These are phyloP conservation scores for Neolamprologus sp. DNA, from an alignment of 2,113 vertebrate genomes.

Conservation along the genomic window DNA sequence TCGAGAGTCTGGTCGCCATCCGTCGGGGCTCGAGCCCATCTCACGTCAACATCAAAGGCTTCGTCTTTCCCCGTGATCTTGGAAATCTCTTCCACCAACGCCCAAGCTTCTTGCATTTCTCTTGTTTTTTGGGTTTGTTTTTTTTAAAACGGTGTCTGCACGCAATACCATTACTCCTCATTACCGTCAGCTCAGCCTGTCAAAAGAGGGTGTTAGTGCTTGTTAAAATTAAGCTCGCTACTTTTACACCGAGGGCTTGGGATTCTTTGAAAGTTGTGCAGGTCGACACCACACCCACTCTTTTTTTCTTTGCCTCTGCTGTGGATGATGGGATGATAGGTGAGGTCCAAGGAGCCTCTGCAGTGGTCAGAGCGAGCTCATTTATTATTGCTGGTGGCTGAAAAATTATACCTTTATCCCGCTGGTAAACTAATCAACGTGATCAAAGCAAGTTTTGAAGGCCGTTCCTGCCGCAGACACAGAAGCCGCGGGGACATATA, in stretches of 20 bases:
- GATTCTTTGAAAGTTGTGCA: background rate
- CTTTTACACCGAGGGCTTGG: background rate
- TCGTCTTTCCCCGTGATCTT: background rate
- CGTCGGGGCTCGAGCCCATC: slow-evolving; percentile 12
- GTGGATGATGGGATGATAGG: background rate
- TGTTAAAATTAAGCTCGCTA: slow-evolving; percentile 24
- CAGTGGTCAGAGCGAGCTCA: background rate
- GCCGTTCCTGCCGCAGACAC: background rate
- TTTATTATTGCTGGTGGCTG: background rate
- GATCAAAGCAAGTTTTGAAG: background rate
- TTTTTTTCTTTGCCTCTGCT: background rate
- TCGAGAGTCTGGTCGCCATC: slow-evolving; percentile 14
- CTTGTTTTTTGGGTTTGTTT: fast-evolving
- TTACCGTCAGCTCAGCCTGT: slow-evolving; percentile 55
- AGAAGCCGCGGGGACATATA: background rate
- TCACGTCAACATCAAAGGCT: slow-evolving; percentile 42
- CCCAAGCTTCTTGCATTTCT: background rate
- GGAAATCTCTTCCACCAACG: background rate
- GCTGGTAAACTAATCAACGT: background rate
- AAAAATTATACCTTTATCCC: background rate
- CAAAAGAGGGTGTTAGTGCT: slow-evolving; percentile 18
- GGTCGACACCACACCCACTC: background rate
- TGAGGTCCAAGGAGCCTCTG: background rate
- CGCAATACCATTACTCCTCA: slow-evolving; percentile 57
- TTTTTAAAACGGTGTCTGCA: background rate